Conservation (phyloP, 2,797 vertebrate species). For the Sebastes baramenuke region DNA sequence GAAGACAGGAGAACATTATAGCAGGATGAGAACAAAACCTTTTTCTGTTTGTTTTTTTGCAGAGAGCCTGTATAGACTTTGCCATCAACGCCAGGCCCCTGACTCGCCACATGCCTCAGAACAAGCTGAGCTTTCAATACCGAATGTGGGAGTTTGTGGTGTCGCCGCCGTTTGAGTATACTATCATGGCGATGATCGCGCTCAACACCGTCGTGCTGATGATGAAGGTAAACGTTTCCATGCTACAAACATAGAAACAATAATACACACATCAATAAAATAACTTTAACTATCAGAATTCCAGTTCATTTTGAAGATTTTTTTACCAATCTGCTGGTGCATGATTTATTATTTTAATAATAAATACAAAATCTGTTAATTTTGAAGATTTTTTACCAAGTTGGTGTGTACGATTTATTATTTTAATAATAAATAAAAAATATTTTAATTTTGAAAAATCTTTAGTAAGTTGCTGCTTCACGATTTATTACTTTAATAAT, state of each 20-base stretch:
- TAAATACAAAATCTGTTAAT: no score
- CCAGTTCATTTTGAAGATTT: no score
- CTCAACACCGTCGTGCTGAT: constrained; percentile 97
- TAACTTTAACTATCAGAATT: neutral
- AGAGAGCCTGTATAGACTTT: constrained; percentile 98
- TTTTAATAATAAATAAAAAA: no score
- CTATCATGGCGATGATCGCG: constrained; percentile 98
- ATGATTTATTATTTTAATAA: no score
- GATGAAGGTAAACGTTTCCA: constrained; percentile 90
- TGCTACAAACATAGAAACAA: neutral
- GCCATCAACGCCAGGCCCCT: constrained; percentile 95
- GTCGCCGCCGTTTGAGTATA: constrained; percentile 96
- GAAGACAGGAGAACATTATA: neutral
- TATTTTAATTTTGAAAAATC: no score
- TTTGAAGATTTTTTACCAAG: no score
- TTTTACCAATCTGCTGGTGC: no score
- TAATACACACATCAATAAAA: neutral
- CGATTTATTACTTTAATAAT: no score
- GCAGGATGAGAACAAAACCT: neutral
- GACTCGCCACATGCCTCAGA: constrained; percentile 96
- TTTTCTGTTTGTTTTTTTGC: constrained; percentile 32
- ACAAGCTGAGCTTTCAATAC: constrained; percentile 97
- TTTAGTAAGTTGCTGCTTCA: no score
- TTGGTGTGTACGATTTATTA: no score
- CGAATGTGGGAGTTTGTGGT: constrained; percentile 99